Percentiles rank a stretch among this genome's conserved stretches.
These are phyloP conservation scores for Narcine bancroftii DNA, from an alignment of 2,113 vertebrate species.

Conservation along the genomic window DNA sequence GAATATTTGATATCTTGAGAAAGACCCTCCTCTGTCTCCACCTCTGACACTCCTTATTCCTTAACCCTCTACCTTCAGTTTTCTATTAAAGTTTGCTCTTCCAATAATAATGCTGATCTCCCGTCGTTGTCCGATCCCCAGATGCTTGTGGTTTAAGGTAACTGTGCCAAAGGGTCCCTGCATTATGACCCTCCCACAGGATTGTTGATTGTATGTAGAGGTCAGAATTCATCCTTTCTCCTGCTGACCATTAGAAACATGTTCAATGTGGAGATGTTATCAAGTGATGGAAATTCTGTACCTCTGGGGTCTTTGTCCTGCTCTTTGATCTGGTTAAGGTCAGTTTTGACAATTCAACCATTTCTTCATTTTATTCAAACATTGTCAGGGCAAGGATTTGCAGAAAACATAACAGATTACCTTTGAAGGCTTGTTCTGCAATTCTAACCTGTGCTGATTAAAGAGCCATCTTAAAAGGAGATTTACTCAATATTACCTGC, in stretches of 20 bases:
- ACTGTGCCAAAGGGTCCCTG: neutral
- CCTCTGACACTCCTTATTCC: neutral
- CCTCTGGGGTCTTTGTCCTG: neutral
- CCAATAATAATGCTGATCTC: neutral
- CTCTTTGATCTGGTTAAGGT: neutral
- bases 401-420: neutral
- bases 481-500: neutral
- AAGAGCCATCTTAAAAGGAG: neutral
- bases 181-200: neutral
- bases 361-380: neutral
- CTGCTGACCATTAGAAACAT: neutral
- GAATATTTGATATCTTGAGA: neutral
- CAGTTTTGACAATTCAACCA: neutral
- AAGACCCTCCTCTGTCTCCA: neutral
- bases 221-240: neutral
- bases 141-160: neutral
- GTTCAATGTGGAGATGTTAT: neutral
- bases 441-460: neutral
- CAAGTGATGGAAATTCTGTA: neutral
- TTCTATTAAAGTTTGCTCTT: neutral
- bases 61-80: neutral
- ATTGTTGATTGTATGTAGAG: neutral
- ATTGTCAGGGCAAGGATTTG: neutral
- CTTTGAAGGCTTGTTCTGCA: neutral
- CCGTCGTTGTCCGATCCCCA: neutral